A percentile compares a stretch with the other conserved stretches of the same genome.
Conservation (phyloP, 2,888 invertebrate genomes). For the Perizoma affinitatum region DNA sequence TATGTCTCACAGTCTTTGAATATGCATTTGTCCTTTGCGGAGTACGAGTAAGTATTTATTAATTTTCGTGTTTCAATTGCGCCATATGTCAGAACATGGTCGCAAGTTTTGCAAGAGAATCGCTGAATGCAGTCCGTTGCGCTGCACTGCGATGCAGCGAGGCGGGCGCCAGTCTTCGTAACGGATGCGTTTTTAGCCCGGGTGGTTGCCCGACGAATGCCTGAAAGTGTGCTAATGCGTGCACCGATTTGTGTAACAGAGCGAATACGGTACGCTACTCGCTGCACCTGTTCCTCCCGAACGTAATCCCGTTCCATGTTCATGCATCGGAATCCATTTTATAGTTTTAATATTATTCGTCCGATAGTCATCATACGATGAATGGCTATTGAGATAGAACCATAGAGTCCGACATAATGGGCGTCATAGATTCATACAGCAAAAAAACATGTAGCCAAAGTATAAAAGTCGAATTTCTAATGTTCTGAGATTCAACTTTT, state of each 20-base stretch:
- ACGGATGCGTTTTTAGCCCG: conserved; percentile 74
- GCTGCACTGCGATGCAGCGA: conserved; percentile 35
- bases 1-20: conserved; percentile 14
- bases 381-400: too few species aligned
- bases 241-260: conserved; percentile 67
- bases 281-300: conserved; percentile 59
- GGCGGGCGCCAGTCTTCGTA: conserved; percentile 44
- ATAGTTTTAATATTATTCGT: background rate
- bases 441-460: too few species aligned
- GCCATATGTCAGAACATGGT: conserved; percentile 33
- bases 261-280: conserved; percentile 59
- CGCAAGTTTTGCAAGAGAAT: conserved; percentile 35
- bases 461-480: too few species aligned
- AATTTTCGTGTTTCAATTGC: conserved; percentile 33
- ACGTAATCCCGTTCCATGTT: conserved; percentile 56
- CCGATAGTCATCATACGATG: too few species aligned
- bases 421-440: too few species aligned
- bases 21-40: conserved; percentile 14
- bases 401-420: too few species aligned
- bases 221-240: conserved; percentile 78
- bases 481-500: too few species aligned
- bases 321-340: background rate
- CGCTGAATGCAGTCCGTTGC: conserved; percentile 27
- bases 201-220: conserved; percentile 49
- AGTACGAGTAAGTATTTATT: conserved; percentile 29